phyloP scores from a whole-genome alignment of 2,888 invertebrate species.

The Doris montereyensis region DNA sequence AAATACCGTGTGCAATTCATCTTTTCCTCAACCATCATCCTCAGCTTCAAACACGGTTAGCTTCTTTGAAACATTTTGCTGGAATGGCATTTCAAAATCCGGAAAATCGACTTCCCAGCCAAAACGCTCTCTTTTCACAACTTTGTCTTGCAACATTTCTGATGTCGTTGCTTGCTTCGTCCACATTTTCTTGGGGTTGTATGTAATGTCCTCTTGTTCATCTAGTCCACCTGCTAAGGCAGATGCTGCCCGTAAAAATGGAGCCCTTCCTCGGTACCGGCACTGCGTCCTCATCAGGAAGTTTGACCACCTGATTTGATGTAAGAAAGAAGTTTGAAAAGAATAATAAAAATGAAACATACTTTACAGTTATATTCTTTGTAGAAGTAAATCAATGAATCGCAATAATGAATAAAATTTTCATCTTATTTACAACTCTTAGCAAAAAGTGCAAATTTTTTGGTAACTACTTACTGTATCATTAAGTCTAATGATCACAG shows the following conservation, averaged over 20 bases:
- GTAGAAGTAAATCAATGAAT: too few species aligned
- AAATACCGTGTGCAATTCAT: too few species aligned
- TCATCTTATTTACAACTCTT: too few species aligned
- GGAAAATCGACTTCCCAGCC: slow-evolving; percentile 73
- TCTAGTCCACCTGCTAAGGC: slow-evolving; percentile 69
- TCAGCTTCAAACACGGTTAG: slow-evolving; percentile 56
- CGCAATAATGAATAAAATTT: too few species aligned
- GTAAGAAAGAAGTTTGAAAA: too few species aligned
- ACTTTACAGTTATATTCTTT: too few species aligned
- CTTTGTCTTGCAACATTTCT: slow-evolving; percentile 65
- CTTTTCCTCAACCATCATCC: slow-evolving; percentile 29
- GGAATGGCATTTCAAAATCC: slow-evolving; percentile 71
- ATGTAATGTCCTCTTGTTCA: slow-evolving; percentile 70
- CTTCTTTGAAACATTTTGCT: slow-evolving; percentile 65
- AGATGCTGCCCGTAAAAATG: slow-evolving; percentile 70
- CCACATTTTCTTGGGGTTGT: slow-evolving; percentile 68
- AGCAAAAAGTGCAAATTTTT: too few species aligned
- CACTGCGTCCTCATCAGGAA: slow-evolving; percentile 46
- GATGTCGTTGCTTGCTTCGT: slow-evolving; percentile 68
- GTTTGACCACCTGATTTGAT: slow-evolving; percentile 27
- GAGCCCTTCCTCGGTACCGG: slow-evolving; percentile 65
- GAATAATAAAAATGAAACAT: too few species aligned
- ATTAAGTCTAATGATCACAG: too few species aligned
- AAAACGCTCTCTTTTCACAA: slow-evolving; percentile 64
- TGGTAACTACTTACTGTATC: too few species aligned